Evolutionary conservation across 2,113 vertebrate genomes (phyloP).

Genomic region (Crypturellus undulatus): DNA sequence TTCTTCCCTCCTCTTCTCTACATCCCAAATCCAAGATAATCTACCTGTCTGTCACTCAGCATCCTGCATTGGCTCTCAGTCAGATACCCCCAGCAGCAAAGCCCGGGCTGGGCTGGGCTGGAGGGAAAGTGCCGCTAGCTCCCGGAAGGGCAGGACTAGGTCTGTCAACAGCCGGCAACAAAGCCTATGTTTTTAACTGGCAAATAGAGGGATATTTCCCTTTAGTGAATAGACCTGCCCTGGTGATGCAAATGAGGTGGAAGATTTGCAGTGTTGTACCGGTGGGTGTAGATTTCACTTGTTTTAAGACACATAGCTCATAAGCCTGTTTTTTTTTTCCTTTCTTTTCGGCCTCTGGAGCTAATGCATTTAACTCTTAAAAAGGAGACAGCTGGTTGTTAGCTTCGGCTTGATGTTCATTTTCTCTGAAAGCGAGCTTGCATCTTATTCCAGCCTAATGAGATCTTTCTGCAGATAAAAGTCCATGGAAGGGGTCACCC

Average conservation of each 20-base stretch:
- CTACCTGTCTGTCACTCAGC: not conserved
- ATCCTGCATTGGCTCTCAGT: accelerated
- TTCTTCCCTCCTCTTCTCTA: not conserved
- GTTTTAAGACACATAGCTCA: constrained; percentile 29
- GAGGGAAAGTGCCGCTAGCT: not conserved
- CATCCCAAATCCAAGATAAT: not conserved
- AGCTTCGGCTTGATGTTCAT: constrained; percentile 33
- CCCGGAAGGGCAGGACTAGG: not conserved
- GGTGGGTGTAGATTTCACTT: not conserved
- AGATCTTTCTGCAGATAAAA: constrained; percentile 52
- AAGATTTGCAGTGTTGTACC: not conserved
- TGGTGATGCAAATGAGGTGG: not conserved
- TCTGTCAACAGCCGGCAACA: not conserved
- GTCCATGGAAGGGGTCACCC: constrained; percentile 40
- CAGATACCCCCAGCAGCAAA: not conserved
- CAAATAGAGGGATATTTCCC: not conserved
- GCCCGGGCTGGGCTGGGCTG: not conserved
- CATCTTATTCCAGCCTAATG: constrained; percentile 50
- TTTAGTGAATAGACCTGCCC: not conserved
- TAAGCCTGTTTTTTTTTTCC: not conserved
- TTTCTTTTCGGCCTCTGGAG: constrained; percentile 37
- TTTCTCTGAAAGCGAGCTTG: constrained; percentile 26
- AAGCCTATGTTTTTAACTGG: not conserved
- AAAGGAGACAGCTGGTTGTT: constrained; percentile 36
- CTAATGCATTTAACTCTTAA: not conserved